Evolutionary conservation across 2,797 vertebrate species (phyloP).

Genomic region (Leptatherina wallacei): DNA sequence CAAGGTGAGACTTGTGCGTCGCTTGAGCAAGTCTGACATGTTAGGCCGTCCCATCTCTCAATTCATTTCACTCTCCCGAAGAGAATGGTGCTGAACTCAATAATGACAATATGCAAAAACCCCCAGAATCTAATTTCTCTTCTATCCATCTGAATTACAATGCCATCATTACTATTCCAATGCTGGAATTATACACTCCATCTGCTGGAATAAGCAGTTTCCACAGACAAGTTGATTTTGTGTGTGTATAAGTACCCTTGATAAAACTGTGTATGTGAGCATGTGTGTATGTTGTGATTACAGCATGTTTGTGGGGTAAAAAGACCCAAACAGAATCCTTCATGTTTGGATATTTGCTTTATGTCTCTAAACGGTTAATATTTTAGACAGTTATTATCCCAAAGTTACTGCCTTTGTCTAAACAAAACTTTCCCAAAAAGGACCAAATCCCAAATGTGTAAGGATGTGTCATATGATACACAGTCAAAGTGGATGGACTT

Average conservation of each 20-base stretch:
- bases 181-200: conserved; percentile 76
- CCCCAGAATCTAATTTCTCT: conserved; percentile 71
- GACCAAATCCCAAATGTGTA: conserved; percentile 36
- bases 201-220: conserved; percentile 77
- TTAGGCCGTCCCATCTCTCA: conserved; percentile 51
- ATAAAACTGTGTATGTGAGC: conserved; percentile 23
- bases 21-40: conserved; percentile 45
- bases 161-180: conserved; percentile 79
- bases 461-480: conserved; percentile 31
- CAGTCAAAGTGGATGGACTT: conserved; percentile 18
- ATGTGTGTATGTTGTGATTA: conserved; percentile 6
- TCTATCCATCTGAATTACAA: conserved; percentile 80
- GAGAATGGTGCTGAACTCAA: conserved; percentile 62
- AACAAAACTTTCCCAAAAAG: conserved; percentile 30
- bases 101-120: conserved; percentile 75
- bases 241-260: conserved; percentile 43
- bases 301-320: conserved; percentile 29
- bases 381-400: conserved; percentile 31
- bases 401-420: conserved; percentile 34
- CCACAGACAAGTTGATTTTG: conserved; percentile 50
- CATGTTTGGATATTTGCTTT: conserved; percentile 22
- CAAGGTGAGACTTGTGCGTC: conserved; percentile 49
- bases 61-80: conserved; percentile 65
- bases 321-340: conserved; percentile 19
- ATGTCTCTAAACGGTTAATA: conserved; percentile 39